These are phyloP conservation scores for Tinea trinotella DNA, from an alignment of 2,888 invertebrate genomes.

Conservation along the genomic window DNA sequence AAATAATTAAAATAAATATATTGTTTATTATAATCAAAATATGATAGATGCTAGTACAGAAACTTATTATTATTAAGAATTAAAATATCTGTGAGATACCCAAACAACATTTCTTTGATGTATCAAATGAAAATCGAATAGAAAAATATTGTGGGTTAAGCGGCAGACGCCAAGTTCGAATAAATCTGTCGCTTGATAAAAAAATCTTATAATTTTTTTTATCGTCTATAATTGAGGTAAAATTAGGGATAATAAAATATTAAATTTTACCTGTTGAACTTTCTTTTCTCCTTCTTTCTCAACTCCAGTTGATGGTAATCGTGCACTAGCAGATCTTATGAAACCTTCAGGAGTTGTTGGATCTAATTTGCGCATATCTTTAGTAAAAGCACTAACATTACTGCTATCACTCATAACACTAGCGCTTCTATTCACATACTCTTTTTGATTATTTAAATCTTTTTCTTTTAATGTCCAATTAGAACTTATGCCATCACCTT, in stretches of 20 bases:
- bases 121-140: too few species aligned
- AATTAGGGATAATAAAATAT: constrained; percentile 12
- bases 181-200: too few species aligned
- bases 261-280: constrained; percentile 73
- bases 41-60: background rate
- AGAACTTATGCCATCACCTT: constrained; percentile 53
- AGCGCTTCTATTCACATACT: constrained; percentile 57
- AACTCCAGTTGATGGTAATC: constrained; percentile 71
- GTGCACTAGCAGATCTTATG: constrained; percentile 86
- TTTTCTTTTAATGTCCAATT: constrained; percentile 68
- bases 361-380: constrained; percentile 46
- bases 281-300: constrained; percentile 83
- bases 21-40: background rate
- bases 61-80: too few species aligned
- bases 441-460: constrained; percentile 49
- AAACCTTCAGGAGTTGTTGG: constrained; percentile 71
- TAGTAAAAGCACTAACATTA: constrained; percentile 50
- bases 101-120: too few species aligned
- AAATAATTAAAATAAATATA: background rate
- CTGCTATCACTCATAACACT: constrained; percentile 65
- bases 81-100: background rate
- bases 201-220: too few species aligned
- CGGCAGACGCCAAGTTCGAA: too few species aligned
- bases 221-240: too few species aligned
- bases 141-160: too few species aligned